Evolutionary conservation across 2,888 invertebrate genomes (phyloP).

Genomic region (Patella caerulea): DNA sequence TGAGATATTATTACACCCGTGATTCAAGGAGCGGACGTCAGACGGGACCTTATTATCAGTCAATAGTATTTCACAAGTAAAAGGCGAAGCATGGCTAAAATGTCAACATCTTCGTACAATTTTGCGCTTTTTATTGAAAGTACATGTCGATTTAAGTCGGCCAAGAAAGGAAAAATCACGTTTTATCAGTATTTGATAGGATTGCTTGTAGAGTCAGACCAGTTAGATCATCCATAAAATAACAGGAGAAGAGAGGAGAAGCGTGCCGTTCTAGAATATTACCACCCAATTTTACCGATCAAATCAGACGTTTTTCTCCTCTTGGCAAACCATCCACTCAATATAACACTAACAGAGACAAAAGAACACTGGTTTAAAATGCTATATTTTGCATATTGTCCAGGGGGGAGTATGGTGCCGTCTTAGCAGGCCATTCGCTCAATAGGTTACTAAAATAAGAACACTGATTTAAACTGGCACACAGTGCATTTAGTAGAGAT

Average conservation of each 20-base stretch:
- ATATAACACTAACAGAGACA: no score
- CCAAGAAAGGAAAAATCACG: not conserved
- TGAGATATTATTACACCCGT: no score
- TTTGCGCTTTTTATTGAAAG: not conserved
- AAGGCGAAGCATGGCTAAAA: not conserved
- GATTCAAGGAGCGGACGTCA: not conserved
- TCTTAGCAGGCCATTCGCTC: no score
- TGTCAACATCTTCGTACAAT: constrained; percentile 6
- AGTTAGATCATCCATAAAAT: not conserved
- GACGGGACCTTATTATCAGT: not conserved
- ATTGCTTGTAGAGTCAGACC: not conserved
- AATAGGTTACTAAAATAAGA: no score
- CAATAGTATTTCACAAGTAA: not conserved
- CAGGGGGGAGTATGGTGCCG: no score
- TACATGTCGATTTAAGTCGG: not conserved
- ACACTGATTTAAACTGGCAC: no score
- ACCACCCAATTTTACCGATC: not conserved
- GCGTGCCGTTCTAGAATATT: not conserved
- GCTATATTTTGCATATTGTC: no score
- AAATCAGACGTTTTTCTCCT: not conserved
- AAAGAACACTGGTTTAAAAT: no score
- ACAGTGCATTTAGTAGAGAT: no score
- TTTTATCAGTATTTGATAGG: not conserved
- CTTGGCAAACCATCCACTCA: no score
- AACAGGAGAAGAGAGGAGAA: not conserved